These are phyloP conservation scores for Plagiodera versicolora DNA, from an alignment of 2,888 invertebrate genomes.

Conservation along the genomic window DNA sequence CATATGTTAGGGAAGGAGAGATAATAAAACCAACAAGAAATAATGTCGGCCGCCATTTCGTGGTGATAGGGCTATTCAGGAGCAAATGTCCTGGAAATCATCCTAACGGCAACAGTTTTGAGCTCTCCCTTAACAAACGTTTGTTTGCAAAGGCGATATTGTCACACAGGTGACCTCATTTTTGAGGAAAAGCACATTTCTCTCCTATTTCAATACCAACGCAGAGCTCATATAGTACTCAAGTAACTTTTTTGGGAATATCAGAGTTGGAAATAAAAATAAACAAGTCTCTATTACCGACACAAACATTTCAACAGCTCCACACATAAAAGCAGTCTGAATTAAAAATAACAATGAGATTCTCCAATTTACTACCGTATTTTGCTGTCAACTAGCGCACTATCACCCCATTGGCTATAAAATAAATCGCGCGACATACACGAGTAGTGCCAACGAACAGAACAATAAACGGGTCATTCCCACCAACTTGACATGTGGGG, in stretches of 20 bases:
- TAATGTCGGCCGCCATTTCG: not conserved
- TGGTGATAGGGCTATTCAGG: not conserved
- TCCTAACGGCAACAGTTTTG: not conserved
- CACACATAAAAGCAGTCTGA: conserved; percentile 4
- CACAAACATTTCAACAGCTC: conserved; percentile 12
- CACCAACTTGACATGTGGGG: conserved; percentile 29
- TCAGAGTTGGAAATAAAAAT: not conserved
- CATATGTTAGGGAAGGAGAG: not conserved
- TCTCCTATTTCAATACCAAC: not conserved
- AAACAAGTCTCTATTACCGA: not conserved
- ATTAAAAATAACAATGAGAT: conserved; percentile 12
- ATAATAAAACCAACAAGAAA: not conserved
- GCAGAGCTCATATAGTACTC: no score
- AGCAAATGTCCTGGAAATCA: not conserved
- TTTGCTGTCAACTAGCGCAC: conserved; percentile 22
- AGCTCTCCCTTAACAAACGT: not conserved
- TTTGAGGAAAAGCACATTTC: not conserved
- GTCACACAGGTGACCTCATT: not conserved
- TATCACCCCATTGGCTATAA: conserved; percentile 25
- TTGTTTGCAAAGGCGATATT: not conserved
- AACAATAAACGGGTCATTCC: conserved; percentile 36
- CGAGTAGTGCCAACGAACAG: conserved; percentile 26
- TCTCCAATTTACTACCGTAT: conserved; percentile 17
- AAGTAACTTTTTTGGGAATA: no score
- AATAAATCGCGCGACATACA: conserved; percentile 36